Conservation (phyloP, 2,888 invertebrate species). For the Uropetala carovei region DNA sequence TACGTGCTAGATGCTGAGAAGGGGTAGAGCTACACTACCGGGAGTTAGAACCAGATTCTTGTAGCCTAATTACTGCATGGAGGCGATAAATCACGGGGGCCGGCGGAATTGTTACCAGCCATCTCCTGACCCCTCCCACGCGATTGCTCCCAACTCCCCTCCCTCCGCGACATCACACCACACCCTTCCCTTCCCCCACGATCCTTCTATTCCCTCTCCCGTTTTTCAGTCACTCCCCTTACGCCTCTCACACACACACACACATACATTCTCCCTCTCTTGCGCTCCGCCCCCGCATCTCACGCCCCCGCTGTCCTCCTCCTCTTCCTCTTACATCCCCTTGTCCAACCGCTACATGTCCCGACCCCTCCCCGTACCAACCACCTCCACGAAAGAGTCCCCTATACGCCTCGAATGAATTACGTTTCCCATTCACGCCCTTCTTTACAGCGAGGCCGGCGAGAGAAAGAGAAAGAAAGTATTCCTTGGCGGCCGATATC, state of each 20-base stretch:
- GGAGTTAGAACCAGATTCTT: constrained; percentile 61
- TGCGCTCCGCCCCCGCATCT: not conserved
- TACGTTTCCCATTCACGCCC: constrained; percentile 10
- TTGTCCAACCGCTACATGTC: not conserved
- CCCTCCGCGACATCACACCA: not conserved
- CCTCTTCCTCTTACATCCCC: not conserved
- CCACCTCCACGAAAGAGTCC: not conserved
- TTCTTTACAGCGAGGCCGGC: not conserved
- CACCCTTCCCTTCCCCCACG: not conserved
- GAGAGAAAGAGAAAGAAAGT: not conserved
- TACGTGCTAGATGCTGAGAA: not conserved
- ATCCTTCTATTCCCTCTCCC: not conserved
- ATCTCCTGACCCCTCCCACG: constrained; percentile 41
- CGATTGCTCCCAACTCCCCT: not conserved
- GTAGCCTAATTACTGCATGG: constrained; percentile 55
- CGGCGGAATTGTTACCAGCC: constrained; percentile 55
- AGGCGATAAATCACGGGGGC: constrained; percentile 55
- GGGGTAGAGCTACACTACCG: constrained; percentile 21
- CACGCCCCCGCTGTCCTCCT: not conserved
- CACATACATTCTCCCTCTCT: not conserved
- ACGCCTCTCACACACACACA: no score
- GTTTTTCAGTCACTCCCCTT: no score
- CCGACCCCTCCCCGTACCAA: not conserved
- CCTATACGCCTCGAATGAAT: constrained; percentile 16
- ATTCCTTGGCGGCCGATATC: no score